A percentile compares a stretch with the other conserved stretches of the same genome.
Conservation (phyloP, 2,113 vertebrate species). For the Xyrauchen texanus region DNA sequence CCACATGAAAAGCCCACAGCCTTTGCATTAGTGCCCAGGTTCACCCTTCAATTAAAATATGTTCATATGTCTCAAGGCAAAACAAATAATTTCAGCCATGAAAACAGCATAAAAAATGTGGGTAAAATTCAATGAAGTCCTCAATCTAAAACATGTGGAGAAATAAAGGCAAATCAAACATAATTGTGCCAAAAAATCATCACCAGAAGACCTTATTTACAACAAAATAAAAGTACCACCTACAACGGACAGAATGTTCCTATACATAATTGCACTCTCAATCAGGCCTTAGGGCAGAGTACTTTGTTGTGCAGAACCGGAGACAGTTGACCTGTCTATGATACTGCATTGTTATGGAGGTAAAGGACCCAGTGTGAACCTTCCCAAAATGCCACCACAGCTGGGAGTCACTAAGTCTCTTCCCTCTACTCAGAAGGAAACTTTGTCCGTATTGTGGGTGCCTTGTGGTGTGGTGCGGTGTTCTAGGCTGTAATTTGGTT, state of each 20-base stretch:
- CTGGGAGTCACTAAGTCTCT: constrained; percentile 36
- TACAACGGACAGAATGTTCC: constrained; percentile 1
- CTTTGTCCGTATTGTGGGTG: constrained; percentile 9
- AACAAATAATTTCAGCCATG: neutral
- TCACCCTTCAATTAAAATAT: neutral
- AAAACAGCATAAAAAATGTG: neutral
- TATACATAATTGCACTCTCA: neutral
- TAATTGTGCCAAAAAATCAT: neutral
- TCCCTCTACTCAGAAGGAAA: constrained; percentile 11
- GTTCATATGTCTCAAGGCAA: neutral
- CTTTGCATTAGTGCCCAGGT: neutral
- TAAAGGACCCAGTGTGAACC: constrained; percentile 28
- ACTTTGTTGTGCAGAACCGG: neutral
- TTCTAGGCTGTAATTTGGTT: constrained; percentile 61
- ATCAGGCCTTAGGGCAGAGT: neutral
- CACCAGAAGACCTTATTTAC: neutral
- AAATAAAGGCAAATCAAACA: neutral
- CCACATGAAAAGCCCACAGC: too few relatives aligned
- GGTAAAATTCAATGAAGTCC: constrained; percentile 2
- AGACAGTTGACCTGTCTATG: constrained; percentile 42
- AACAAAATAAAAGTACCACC: neutral
- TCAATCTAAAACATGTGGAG: constrained; percentile 1
- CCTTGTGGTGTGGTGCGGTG: constrained; percentile 42
- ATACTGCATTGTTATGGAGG: constrained; percentile 11
- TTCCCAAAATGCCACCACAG: constrained; percentile 20